phyloP scores from a whole-genome alignment of 2,797 vertebrate species.

The Pipistrellus kuhlii region DNA sequence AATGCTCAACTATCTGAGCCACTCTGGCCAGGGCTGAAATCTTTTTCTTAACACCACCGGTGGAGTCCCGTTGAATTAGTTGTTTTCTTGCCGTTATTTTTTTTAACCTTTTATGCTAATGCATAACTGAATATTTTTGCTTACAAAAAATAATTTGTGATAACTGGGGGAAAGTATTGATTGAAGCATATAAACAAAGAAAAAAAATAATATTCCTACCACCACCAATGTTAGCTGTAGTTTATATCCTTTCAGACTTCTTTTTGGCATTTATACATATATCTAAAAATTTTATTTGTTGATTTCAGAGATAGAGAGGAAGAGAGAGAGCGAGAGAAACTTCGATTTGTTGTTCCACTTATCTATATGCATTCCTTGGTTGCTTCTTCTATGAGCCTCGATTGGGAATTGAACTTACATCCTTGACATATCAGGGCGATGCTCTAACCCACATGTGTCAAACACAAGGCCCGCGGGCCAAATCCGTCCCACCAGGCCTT shows the following conservation, averaged over 20 bases:
- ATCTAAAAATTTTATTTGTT: neutral
- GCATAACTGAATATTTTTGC: constrained; percentile 34
- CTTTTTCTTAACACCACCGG: neutral
- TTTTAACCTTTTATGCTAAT: constrained; percentile 33
- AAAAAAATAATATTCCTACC: constrained; percentile 1
- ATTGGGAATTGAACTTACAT: neutral
- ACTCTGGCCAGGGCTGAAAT: neutral
- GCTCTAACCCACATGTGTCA: too few relatives aligned
- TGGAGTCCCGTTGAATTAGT: constrained; percentile 25
- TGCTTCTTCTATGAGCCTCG: neutral
- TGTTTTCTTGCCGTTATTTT: neutral
- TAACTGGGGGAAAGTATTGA: constrained; percentile 3
- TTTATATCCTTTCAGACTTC: constrained; percentile 17
- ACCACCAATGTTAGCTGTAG: constrained; percentile 5
- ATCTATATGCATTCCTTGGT: neutral
- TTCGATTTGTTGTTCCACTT: neutral
- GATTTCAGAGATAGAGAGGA: neutral
- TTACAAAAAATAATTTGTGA: neutral
- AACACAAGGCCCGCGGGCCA: too few relatives aligned
- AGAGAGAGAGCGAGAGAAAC: neutral
- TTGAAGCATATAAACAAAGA: constrained; percentile 4
- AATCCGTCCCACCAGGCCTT: too few relatives aligned
- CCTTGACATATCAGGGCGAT: neutral
- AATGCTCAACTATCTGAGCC: neutral
- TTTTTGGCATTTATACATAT: constrained; percentile 22